These are phyloP conservation scores for Scaptomyza tumidula DNA, from an alignment of 2,888 invertebrate genomes.

Conservation along the genomic window DNA sequence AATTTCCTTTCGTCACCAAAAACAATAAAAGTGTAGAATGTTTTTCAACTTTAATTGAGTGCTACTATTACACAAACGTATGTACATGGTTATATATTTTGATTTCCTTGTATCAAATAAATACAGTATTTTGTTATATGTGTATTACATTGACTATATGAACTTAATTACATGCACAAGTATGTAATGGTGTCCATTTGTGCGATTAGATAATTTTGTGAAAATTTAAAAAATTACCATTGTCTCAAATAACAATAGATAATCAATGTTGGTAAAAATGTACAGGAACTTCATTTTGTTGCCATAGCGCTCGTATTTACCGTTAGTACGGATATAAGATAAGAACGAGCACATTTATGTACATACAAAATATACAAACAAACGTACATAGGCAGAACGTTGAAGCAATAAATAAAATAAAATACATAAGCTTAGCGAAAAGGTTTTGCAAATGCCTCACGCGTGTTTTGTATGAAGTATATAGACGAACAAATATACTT, in stretches of 20 bases:
- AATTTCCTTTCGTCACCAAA: slow-evolving; percentile 36
- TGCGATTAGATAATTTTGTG: slow-evolving; percentile 69
- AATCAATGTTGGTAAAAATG: slow-evolving; percentile 28
- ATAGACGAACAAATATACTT: neutral
- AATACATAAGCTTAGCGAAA: neutral
- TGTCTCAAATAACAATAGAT: slow-evolving; percentile 27
- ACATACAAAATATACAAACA: slow-evolving; percentile 1
- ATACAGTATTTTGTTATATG: slow-evolving; percentile 20
- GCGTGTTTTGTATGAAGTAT: slow-evolving; percentile 23
- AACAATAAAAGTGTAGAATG: slow-evolving; percentile 30
- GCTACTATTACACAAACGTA: slow-evolving; percentile 32
- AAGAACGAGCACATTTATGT: slow-evolving; percentile 11
- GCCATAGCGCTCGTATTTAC: slow-evolving; percentile 4
- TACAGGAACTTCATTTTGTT: too few species aligned
- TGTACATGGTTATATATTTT: slow-evolving; percentile 18
- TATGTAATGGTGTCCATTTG: slow-evolving; percentile 7
- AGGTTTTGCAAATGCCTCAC: slow-evolving; percentile 13
- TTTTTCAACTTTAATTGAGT: slow-evolving; percentile 34
- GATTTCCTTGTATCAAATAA: slow-evolving; percentile 7
- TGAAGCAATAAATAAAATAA: slow-evolving; percentile 10
- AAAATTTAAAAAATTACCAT: slow-evolving; percentile 23
- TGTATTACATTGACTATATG: slow-evolving; percentile 9
- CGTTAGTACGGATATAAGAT: slow-evolving; percentile 21
- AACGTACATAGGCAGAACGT: slow-evolving; percentile 13
- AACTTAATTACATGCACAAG: neutral